Conservation (phyloP, 2,797 vertebrate species). For the Cirrhinus mrigala region DNA sequence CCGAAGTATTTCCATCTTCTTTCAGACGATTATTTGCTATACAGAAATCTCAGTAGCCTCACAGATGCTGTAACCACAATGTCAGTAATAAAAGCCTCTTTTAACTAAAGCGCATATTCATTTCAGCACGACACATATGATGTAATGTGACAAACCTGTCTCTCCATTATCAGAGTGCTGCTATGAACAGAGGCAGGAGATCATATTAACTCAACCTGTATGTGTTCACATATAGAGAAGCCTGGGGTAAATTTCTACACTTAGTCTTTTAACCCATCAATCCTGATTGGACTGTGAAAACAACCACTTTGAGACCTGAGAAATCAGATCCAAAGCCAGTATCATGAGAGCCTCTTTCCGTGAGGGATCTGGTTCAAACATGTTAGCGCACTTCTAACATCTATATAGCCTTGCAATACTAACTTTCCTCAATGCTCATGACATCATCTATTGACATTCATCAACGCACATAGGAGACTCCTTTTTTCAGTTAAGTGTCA, state of each 20-base stretch:
- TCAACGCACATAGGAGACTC: background rate
- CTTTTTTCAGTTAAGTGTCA: slow-evolving; percentile 6
- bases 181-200: slow-evolving; percentile 10
- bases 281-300: slow-evolving; percentile 13
- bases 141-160: slow-evolving; percentile 15
- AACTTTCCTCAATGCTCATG: background rate
- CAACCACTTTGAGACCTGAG: slow-evolving; percentile 2
- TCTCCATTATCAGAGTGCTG: slow-evolving; percentile 10
- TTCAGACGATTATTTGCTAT: background rate
- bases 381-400: background rate
- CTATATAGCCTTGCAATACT: background rate
- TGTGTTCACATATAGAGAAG: background rate
- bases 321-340: slow-evolving; percentile 14
- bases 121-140: slow-evolving; percentile 1
- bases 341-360: background rate
- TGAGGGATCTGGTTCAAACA: slow-evolving; percentile 11
- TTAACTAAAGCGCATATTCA: background rate
- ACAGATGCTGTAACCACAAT: background rate
- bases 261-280: slow-evolving; percentile 20
- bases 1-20: background rate
- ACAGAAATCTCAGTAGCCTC: background rate
- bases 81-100: background rate
- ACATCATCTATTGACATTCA: slow-evolving; percentile 1
- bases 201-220: slow-evolving; percentile 13
- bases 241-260: background rate